Evolutionary conservation across 1,140 invertebrate genomes (phyloP), one percentile per base, ranked within the genome.

Genomic region (Phymorhynchus buccinoides): DNA sequence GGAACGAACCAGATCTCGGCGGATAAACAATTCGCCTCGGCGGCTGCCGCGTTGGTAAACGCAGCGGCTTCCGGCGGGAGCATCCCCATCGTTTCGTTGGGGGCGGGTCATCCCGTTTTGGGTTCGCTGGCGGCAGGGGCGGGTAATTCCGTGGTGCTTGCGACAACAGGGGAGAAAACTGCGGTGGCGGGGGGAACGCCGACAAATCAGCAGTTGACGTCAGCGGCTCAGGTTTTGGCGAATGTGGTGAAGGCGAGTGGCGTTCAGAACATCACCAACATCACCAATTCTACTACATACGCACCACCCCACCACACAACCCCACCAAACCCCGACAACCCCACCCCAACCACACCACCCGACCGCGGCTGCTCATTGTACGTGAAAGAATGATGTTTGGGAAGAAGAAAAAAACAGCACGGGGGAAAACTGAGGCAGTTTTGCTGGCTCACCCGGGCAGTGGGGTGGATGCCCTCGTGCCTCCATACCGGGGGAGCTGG

Each of bases 61-160:
- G 84, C 80, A 37, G 81, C 68, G 4, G 48, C 84, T 18, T n/a
- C n/a, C n/a, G 80, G 81, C 16, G 80, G 42, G 56, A 84, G 80
- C 27, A 84, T 84, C 27, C 83, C 85, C 30, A 81, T 83, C 30
- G 66, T 83, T 37, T 71, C 81, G 7, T 16, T 83, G 44, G 56
- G 62, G 35, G 22, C 66, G 16, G 81, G 81, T n/a, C 81, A 68
- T 14, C 66, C 35, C 12, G 66, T 83, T 39, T 66, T 83, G 1
- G 35, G 81, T 7, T 71, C 81, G 7, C 66, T 83, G 35, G 42
- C 42, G 16, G 44, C 44, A 56, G 80, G 80, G 80, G 81, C 62
- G 22, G 73, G 30, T 22, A 83, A 83, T 35, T 73, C 81, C 22
- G 81, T 83, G 30, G 32, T 83, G 18, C 81, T 66, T 14, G 27